phyloP scores from a whole-genome alignment of 2,888 invertebrate genomes.

The Oscheius sp. region DNA sequence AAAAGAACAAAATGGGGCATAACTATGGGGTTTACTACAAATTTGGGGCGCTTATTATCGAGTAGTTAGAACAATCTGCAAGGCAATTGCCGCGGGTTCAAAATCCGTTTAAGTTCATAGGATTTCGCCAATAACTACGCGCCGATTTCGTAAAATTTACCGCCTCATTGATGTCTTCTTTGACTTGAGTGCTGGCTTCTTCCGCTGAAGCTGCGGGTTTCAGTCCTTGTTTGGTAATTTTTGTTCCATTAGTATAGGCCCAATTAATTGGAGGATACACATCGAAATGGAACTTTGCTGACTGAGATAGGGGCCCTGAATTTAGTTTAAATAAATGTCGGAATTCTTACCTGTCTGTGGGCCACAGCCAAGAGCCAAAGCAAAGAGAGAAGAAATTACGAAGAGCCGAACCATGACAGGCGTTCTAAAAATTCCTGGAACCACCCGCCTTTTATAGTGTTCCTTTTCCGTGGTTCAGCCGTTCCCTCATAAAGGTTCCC shows the following conservation, averaged over 20 bases:
- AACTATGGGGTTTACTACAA: too few relatives aligned
- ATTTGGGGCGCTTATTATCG: too few relatives aligned
- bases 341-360: background rate
- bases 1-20: too few relatives aligned
- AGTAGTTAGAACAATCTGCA: too few relatives aligned
- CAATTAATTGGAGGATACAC: conserved; percentile 3
- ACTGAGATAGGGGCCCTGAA: background rate
- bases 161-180: background rate
- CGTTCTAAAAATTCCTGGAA: conserved; percentile 1
- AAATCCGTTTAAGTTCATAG: too few relatives aligned
- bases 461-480: background rate
- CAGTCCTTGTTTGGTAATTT: background rate
- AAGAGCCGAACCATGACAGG: background rate
- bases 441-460: background rate
- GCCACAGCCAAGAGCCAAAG: background rate
- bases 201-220: background rate
- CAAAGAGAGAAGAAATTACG: background rate
- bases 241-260: background rate
- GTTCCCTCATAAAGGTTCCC: too few relatives aligned
- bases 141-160: background rate
- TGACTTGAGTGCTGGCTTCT: background rate
- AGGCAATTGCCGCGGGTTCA: too few relatives aligned
- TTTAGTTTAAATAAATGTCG: too few relatives aligned
- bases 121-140: too few relatives aligned
- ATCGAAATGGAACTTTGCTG: background rate